Percentiles rank a stretch among this genome's conserved stretches.
These are phyloP conservation scores for Indicator maculatus DNA, from an alignment of 2,113 vertebrate genomes.

Conservation along the genomic window DNA sequence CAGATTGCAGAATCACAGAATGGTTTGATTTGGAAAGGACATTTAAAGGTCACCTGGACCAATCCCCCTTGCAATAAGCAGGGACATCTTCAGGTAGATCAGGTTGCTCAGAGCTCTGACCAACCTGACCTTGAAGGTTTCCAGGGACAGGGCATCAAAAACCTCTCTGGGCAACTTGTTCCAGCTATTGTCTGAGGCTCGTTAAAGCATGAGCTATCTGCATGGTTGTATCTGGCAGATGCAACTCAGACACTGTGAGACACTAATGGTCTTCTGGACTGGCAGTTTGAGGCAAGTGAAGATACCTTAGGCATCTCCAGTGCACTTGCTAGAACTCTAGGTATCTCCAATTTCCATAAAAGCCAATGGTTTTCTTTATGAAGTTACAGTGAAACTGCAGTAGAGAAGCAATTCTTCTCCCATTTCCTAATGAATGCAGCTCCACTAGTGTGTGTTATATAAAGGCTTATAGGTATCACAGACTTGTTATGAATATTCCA, in stretches of 20 bases:
- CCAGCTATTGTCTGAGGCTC: not conserved
- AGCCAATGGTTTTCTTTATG: not conserved
- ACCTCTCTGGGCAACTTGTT: not conserved
- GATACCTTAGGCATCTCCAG: not conserved
- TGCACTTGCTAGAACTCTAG: not conserved
- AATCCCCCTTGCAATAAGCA: not conserved
- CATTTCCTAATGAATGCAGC: not conserved
- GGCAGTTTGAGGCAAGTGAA: not conserved
- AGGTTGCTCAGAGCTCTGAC: not conserved
- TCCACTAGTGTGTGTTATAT: not conserved
- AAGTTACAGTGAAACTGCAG: not conserved
- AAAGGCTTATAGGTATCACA: not conserved
- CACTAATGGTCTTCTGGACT: not conserved
- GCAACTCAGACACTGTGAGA: not conserved
- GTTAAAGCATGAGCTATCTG: not conserved
- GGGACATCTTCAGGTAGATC: not conserved
- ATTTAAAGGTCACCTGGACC: not conserved
- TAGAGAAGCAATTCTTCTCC: not conserved
- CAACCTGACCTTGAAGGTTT: not conserved
- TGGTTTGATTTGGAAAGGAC: not conserved
- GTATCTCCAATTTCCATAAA: not conserved
- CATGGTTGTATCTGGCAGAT: rapidly evolving
- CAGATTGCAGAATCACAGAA: not conserved
- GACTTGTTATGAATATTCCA: not conserved
- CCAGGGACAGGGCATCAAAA: not conserved